phyloP scores from a whole-genome alignment of 2,888 invertebrate genomes.

The Epistrophella euchroma region DNA sequence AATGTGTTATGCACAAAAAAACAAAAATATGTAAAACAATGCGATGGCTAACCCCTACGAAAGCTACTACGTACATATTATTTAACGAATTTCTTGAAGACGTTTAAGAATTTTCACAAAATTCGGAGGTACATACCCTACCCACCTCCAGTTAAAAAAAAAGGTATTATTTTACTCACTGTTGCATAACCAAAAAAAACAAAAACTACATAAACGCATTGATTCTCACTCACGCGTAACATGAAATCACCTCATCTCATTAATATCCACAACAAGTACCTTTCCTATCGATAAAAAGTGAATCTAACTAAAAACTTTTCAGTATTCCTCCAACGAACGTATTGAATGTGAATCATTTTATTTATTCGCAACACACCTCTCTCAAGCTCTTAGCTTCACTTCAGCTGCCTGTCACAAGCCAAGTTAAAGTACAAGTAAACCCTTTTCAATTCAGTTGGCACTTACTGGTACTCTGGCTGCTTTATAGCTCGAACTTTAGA shows the following conservation, averaged over 20 bases:
- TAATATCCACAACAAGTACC: slow-evolving; percentile 61
- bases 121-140: background rate
- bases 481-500: background rate
- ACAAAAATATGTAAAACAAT: background rate
- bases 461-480: slow-evolving; percentile 49
- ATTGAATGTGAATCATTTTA: slow-evolving; percentile 32
- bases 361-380: slow-evolving; percentile 70
- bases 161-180: slow-evolving; percentile 14
- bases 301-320: slow-evolving; percentile 40
- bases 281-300: slow-evolving; percentile 46
- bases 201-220: slow-evolving; percentile 4
- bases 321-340: slow-evolving; percentile 52
- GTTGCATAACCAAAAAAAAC: slow-evolving; percentile 43
- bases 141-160: background rate
- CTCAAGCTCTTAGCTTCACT: slow-evolving; percentile 9
- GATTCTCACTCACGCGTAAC: slow-evolving; percentile 44
- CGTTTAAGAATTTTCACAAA: background rate
- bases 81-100: background rate
- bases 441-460: slow-evolving; percentile 62
- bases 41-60: background rate
- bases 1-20: background rate
- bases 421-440: slow-evolving; percentile 37
- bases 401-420: slow-evolving; percentile 19
- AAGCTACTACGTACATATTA: background rate
- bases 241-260: slow-evolving; percentile 56